These are phyloP conservation scores for Lanius collurio DNA, from an alignment of 2,113 vertebrate genomes.

Conservation along the genomic window DNA sequence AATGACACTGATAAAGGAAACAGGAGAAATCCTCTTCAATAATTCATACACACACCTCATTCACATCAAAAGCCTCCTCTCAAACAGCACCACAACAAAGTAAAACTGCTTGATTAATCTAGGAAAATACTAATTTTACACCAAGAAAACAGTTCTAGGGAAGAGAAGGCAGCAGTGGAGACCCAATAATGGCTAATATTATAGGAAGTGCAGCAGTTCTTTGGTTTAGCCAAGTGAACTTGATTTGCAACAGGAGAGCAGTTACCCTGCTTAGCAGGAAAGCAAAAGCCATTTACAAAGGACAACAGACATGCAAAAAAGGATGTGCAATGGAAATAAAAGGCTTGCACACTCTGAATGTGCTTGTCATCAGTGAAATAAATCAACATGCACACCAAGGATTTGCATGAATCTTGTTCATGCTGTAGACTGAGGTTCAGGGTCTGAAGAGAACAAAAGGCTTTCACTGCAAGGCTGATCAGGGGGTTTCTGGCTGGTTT, in stretches of 20 bases:
- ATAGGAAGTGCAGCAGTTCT: neutral
- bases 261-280: neutral
- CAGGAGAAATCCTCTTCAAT: slow-evolving; percentile 22
- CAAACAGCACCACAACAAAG: neutral
- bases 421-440: neutral
- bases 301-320: neutral
- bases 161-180: neutral
- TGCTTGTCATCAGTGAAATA: neutral
- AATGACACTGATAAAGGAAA: slow-evolving; percentile 13
- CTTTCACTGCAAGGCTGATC: neutral
- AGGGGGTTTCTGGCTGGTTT: neutral
- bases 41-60: slow-evolving; percentile 33
- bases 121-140: neutral
- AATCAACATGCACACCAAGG: neutral
- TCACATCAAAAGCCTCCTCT: slow-evolving; percentile 14
- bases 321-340: neutral
- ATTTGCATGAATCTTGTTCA: neutral
- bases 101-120: neutral
- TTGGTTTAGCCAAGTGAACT: neutral
- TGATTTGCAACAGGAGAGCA: neutral
- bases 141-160: neutral
- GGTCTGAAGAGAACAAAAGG: neutral
- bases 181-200: neutral
- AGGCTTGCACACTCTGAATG: neutral
- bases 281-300: neutral